These are phyloP conservation scores for Eurypyga helias DNA, from an alignment of 2,113 vertebrate species.

Conservation along the genomic window DNA sequence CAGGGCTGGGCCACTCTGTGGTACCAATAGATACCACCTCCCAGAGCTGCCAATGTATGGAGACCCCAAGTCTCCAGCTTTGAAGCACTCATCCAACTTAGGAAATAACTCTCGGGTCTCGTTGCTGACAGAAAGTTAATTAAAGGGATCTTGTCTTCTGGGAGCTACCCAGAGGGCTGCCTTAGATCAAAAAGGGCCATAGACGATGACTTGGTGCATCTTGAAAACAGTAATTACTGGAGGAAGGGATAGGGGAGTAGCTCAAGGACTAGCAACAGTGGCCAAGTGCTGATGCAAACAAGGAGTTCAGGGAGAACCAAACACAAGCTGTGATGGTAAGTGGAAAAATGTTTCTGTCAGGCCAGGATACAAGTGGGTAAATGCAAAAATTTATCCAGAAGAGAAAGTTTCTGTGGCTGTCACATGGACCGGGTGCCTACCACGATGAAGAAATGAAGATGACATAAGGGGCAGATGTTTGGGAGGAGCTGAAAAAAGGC, in stretches of 20 bases:
- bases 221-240: neutral
- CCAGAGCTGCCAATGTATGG: neutral
- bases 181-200: neutral
- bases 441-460: fast-evolving
- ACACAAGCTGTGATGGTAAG: neutral
- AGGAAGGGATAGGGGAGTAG: neutral
- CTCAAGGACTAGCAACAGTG: neutral
- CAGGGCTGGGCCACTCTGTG: neutral
- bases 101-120: neutral
- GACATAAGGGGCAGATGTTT: neutral
- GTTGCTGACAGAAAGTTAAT: neutral
- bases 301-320: neutral
- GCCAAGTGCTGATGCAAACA: neutral
- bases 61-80: neutral
- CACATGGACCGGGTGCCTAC: fast-evolving
- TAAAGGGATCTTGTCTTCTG: neutral
- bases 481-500: neutral
- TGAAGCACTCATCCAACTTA: neutral
- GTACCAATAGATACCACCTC: neutral
- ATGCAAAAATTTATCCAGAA: neutral
- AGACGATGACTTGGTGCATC: neutral
- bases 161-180: neutral
- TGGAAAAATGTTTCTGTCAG: neutral
- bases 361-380: neutral
- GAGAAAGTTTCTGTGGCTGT: neutral